Base-by-base conservation (phyloP, 2,888 invertebrate genomes). In the Meteorus cinctellus region DNA sequence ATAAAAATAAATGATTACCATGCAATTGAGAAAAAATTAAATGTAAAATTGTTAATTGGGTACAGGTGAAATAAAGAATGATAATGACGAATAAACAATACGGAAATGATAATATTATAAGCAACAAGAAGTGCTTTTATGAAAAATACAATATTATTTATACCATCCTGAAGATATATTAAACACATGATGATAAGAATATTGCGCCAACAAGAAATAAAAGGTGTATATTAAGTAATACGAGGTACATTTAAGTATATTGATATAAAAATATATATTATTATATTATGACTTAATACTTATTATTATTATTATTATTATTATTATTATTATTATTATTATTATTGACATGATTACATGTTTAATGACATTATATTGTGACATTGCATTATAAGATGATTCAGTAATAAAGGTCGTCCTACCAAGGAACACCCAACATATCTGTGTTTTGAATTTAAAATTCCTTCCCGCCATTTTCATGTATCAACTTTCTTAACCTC, bases 61-160 rank as follows among this genome's bases (percentile, higher is more conserved):
- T n/a, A 80, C 8, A 69, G 36, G 63, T 55, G 65, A 76, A 77
- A 67, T 77, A 76, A 74, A 34, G 60, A 65, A 77, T 63, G 70
- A 75, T 72, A 75, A 72, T 75, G 77, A 74, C 70, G 79, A 81
- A 74, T 76, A 79, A 84, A 82, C 81, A 85, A 83, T 84, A 82
- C 82, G 81, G 79, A 83, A 84, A 82, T 78, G 81, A 85, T 86
- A 86, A 87, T 87, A 87, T 86, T 85, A 88, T 88, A 87, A 88
- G 88, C 88, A 88, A 88, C 86, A 88, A 86, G 82, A 88, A 88
- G 88, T 88, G 88, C 88, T 88, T 88, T 88, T 86, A 88, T 84
- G 85, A 86, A 86, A 41, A 55, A 86, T 85, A 86, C 85, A 88
- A 88, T 87, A 87, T 87, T 86, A 87, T 87, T 87, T 87, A 87